Evolutionary conservation across 2,113 vertebrate species (phyloP).

Genomic region (Lepus europaeus): DNA sequence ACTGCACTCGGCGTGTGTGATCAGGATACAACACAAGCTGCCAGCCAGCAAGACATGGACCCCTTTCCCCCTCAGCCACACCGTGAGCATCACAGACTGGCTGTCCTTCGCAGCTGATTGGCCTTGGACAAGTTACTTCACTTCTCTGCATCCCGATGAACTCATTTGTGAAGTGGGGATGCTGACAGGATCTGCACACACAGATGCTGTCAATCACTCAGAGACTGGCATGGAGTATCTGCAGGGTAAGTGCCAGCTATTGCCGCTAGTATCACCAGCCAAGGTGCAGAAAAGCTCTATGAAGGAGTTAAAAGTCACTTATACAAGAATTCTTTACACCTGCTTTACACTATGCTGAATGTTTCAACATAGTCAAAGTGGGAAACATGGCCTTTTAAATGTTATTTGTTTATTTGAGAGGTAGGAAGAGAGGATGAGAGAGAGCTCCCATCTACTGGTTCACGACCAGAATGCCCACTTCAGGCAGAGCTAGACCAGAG

Average conservation of each 20-base stretch:
- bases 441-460: too few relatives aligned
- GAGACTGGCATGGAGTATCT: background rate
- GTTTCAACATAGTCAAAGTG: background rate
- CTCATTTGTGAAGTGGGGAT: background rate
- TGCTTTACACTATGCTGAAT: background rate
- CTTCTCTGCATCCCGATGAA: background rate
- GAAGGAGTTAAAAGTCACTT: background rate
- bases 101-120: background rate
- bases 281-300: background rate
- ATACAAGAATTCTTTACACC: background rate
- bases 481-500: too few relatives aligned
- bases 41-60: background rate
- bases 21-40: background rate
- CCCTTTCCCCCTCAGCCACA: background rate
- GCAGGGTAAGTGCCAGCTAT: background rate
- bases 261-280: background rate
- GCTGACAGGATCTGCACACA: background rate
- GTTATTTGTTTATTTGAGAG: too few relatives aligned
- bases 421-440: too few relatives aligned
- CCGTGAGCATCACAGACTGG: background rate
- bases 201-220: background rate
- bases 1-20: background rate
- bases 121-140: background rate
- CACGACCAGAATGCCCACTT: too few relatives aligned
- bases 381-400: constrained; percentile 1